Base-by-base conservation (phyloP, 2,888 invertebrate genomes). In the Apotomis capreana region DNA sequence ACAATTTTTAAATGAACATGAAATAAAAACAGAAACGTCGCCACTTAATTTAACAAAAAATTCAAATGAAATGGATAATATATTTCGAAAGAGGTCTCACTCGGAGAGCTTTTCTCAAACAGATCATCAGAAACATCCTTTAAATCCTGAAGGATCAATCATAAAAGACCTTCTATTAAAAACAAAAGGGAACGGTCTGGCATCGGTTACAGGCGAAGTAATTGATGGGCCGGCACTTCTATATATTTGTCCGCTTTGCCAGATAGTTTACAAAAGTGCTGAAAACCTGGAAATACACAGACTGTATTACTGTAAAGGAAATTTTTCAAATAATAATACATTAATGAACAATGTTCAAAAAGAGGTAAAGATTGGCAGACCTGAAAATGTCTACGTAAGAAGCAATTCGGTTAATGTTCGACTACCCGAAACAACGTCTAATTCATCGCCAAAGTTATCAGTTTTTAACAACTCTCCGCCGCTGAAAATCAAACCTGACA, bases 261-360 rank as follows among this genome's bases (percentile, higher is more conserved):
- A 96, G 82, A 96, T 96, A 83, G 95, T 96, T 44, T 98, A 96
- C 83, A 95, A 96, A 83, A 97, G 96, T 79, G 95, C 96, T 54
- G 97, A 97, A 76, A 97, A 97, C 83, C 91, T 97, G 78, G 96
- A 97, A 84, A 94, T 96, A 72, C 98, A 98, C 86, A 95, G 96
- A 81, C 94, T 95, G 83, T 96, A 96, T 83, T 97, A 96, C 85
- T 97, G 97, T 83, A 96, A 97, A 88, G 96, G 96, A 36, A 85
- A 86, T 69, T 86, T 92, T 78, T 84, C 85, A 71, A 89, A 76
- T 13, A 89, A 80, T 78, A 79, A 78, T 40, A 74, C 81, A 51
- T 59, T 78, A 62, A 78, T 78, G 4, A 84, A 77, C 86, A 85
- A 51, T 81, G 83, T 69, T 83, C 93, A 77, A 81, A 92, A 90